A percentile compares a stretch with the other conserved stretches of the same genome.
phyloP scores from a whole-genome alignment of 1,140 invertebrate genomes.

The Holotrichia oblita region DNA sequence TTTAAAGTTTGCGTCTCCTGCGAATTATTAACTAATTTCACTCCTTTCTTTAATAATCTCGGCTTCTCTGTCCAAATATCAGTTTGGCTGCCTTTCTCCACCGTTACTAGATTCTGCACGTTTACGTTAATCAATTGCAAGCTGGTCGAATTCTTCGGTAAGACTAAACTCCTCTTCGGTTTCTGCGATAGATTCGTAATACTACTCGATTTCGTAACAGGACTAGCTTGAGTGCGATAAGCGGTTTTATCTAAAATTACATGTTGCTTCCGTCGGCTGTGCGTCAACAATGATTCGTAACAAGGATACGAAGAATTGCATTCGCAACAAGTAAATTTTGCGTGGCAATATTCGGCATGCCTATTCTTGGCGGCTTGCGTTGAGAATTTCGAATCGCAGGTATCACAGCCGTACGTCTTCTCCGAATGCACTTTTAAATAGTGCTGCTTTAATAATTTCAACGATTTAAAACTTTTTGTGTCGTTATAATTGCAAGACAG shows the following conservation, averaged over 20 bases:
- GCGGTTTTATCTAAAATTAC: constrained; percentile 53
- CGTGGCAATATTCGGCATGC: constrained; percentile 65
- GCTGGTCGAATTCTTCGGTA: constrained; percentile 49
- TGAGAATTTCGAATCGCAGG: constrained; percentile 68
- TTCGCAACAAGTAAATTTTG: constrained; percentile 63
- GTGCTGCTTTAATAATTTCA: constrained; percentile 64
- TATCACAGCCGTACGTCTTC: constrained; percentile 64
- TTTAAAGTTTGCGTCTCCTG: constrained; percentile 64
- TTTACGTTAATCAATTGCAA: constrained; percentile 3
- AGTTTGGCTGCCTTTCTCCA: constrained; percentile 53
- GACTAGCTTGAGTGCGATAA: constrained; percentile 38
- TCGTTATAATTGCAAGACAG: constrained; percentile 54
- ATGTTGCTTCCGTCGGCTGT: constrained; percentile 66
- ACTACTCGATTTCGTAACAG: not conserved
- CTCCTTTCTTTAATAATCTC: constrained; percentile 51
- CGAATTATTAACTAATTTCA: constrained; percentile 56
- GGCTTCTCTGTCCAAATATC: constrained; percentile 39
- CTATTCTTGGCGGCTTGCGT: constrained; percentile 62
- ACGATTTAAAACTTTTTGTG: no score
- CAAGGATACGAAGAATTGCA: constrained; percentile 65
- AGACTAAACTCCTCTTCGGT: constrained; percentile 48
- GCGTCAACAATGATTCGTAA: constrained; percentile 68
- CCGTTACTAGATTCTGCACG: constrained; percentile 16
- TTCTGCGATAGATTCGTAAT: constrained; percentile 34
- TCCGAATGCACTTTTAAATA: constrained; percentile 70